Evolutionary conservation across 2,888 invertebrate species (phyloP), one percentile per base, ranked within the genome.

Genomic region (Campopleginae sp.): DNA sequence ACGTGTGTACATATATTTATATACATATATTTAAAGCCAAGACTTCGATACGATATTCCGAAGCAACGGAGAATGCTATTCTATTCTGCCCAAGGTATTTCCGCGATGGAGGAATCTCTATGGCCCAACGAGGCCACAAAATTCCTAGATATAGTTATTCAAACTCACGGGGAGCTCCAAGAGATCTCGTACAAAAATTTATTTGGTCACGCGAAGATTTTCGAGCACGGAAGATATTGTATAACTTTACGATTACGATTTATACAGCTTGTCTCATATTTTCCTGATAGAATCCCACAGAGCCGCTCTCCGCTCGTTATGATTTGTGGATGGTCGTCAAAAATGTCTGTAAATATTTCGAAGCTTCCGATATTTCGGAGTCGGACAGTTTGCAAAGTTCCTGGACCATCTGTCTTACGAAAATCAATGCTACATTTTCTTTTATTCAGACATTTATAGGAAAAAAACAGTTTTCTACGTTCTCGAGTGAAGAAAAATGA

Each of bases 51-150:
- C 58, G 48, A 65, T 70, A 48, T 38, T n/a, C 14, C 61, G n/a
- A 70, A 70, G 70, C 33, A 46, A 71, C 58, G 63, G 46, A 33
- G 82, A 77, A 82, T 82, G 82, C 72, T 82, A 71, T 71, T 78
- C 58, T 48, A n/a, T 63, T 44, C 23, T 72, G 6, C 66, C 31
- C 27, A 58, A 17, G 77, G 51, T 54, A 72, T 72, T 78, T 23
- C 65, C 31, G 44, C 54, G 12, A 63, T 63, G 42, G 33, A 66
- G 58, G 44, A 72, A 78, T 77, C 33, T 66, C 54, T 54, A 46
- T 72, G 65, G 19, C 42, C 31, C 51, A 78, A 68, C 19, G 48
- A 65, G 63, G 75, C 33, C 63, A 46, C 63, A 68, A 23, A 77
- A 70, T 31, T 76, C 61, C 5, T 31, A 17, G 17, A 44, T 27